These are phyloP conservation scores for Heteromurus nitidus DNA, from an alignment of 2,888 invertebrate species.

Conservation along the genomic window DNA sequence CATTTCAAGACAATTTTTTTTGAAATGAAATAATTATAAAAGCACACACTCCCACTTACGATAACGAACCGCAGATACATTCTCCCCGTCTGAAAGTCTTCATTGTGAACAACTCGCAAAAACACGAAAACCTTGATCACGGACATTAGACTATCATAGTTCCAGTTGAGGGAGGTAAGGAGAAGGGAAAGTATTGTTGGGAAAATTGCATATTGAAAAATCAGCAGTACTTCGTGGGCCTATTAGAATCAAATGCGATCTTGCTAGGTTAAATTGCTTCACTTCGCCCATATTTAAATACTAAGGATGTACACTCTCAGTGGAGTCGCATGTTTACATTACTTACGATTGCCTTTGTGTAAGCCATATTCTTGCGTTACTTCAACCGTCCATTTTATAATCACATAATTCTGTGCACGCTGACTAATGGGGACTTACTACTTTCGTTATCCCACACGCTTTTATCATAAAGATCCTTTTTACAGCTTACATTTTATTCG, in stretches of 20 bases:
- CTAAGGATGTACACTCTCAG: too few relatives aligned
- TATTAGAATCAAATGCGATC: too few relatives aligned
- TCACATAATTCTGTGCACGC: neutral
- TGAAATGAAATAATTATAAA: neutral
- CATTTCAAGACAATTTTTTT: neutral
- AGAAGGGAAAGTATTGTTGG: slow-evolving; percentile 19
- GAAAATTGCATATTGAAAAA: slow-evolving; percentile 11
- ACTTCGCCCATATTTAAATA: too few relatives aligned
- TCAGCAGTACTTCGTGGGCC: neutral
- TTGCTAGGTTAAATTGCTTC: too few relatives aligned
- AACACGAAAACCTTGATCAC: slow-evolving; percentile 24
- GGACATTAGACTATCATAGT: neutral
- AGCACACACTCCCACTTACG: too few relatives aligned
- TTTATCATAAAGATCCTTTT: too few relatives aligned
- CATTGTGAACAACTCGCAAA: slow-evolving; percentile 38
- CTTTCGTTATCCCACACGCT: too few relatives aligned
- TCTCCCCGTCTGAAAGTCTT: slow-evolving; percentile 27
- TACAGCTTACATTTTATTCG: too few relatives aligned
- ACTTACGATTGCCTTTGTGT: too few relatives aligned
- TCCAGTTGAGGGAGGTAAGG: slow-evolving; percentile 10
- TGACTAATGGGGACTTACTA: too few relatives aligned
- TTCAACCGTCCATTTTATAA: neutral
- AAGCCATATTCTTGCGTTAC: neutral
- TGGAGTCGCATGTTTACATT: too few relatives aligned
- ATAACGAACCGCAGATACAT: slow-evolving; percentile 21